Evolutionary conservation across 1,140 invertebrate species (phyloP), one percentile per base, ranked within the genome.

Genomic region (Sarcophaga bullata): DNA sequence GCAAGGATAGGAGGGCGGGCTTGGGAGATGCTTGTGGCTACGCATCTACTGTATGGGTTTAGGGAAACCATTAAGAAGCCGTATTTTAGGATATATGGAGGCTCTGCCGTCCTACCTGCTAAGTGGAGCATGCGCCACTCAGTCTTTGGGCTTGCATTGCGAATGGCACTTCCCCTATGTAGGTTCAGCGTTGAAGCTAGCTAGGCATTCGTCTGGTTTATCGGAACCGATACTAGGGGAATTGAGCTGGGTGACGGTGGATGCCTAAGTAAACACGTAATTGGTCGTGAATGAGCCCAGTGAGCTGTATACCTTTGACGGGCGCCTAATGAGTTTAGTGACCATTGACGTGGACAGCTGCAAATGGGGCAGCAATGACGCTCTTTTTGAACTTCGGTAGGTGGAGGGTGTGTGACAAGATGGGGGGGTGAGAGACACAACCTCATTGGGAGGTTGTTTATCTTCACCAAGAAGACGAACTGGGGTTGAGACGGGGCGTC

Each of bases 311-410:
- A 73, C 82, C 19, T 83, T 83, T 48, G 68, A 80, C 52, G 25
- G 25, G 73, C 46, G 6, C 73, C 73, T 7, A 75, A 48, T 48
- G 73, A 47, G 15, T 15, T 48, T 2, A 75, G 73, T 75, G 81
- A 82, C n/a, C n/a, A n/a, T n/a, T n/a, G n/a, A n/a, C 19, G 54
- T 82, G 37, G 81, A 84, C 25, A 0, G 25, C 58, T 72, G 81
- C 73, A 50, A 84, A 73, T 81, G 80, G n/a, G 80, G 83, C 83
- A 73, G 83, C 83, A n/a, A n/a, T n/a, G n/a, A n/a, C n/a, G n/a
- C n/a, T n/a, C n/a, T n/a, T n/a, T n/a, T n/a, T n/a, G n/a, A n/a
- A n/a, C n/a, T n/a, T n/a, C n/a, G n/a, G n/a, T n/a, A n/a, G n/a
- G 13, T 50, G 25, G 19, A 15, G 80, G 25, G 19, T 80, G 10